Percentiles rank a stretch among this genome's conserved stretches.
These are phyloP conservation scores for Bombylius major DNA, from an alignment of 2,888 invertebrate genomes.

Conservation along the genomic window DNA sequence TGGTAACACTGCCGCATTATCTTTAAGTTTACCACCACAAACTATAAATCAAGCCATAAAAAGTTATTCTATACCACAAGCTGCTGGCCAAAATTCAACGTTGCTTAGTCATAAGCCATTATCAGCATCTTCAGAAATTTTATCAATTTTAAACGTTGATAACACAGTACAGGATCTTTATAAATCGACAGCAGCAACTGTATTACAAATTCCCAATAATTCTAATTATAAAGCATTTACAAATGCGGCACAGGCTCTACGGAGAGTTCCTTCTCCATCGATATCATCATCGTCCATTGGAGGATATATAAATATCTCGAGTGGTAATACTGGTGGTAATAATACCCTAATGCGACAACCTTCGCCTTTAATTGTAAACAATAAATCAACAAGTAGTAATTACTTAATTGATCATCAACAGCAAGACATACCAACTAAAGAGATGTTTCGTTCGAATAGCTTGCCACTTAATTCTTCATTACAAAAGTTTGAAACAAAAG, in stretches of 20 bases:
- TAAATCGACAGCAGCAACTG: constrained; percentile 11
- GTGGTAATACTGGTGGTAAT: neutral
- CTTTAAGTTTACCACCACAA: constrained; percentile 16
- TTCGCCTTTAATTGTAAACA: neutral
- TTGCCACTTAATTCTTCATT: constrained; percentile 47
- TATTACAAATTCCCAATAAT: constrained; percentile 9
- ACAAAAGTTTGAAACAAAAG: constrained; percentile 24
- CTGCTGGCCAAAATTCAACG: neutral
- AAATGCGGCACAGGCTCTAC: constrained; percentile 20
- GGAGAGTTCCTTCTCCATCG: constrained; percentile 27
- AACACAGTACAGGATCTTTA: constrained; percentile 4
- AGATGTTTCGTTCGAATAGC: constrained; percentile 50
- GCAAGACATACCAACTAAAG: constrained; percentile 28
- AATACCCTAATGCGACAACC: neutral
- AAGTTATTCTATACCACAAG: constrained; percentile 11
- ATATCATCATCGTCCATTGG: constrained; percentile 17
- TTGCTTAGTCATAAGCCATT: neutral
- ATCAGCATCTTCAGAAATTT: constrained; percentile 22
- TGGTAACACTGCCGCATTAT: neutral
- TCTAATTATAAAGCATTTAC: constrained; percentile 16
- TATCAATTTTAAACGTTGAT: constrained; percentile 21
- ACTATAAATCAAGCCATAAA: constrained; percentile 14
- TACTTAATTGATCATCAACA: constrained; percentile 13
- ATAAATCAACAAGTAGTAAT: neutral
- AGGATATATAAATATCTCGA: constrained; percentile 26